phyloP scores from a whole-genome alignment of 2,888 invertebrate species.

The Lottia scabra region DNA sequence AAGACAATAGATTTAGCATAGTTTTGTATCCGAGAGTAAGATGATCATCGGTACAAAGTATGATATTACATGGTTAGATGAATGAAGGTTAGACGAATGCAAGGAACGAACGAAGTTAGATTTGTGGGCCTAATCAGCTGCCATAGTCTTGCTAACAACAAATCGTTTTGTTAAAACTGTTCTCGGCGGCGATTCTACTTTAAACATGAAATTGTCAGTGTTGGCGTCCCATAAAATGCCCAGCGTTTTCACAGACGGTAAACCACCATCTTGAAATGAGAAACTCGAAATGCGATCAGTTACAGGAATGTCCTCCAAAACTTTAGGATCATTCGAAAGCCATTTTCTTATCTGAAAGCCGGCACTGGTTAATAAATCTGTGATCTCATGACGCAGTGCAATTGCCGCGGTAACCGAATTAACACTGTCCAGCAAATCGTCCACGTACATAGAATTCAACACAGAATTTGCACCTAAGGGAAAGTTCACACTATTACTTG shows the following conservation, averaged over 20 bases:
- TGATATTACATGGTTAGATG: too few relatives aligned
- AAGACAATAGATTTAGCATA: too few relatives aligned
- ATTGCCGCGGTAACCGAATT: neutral
- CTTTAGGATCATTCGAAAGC: neutral
- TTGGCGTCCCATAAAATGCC: neutral
- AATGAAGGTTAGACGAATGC: too few relatives aligned
- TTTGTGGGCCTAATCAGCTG: too few relatives aligned
- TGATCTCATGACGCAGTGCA: neutral
- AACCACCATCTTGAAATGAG: neutral
- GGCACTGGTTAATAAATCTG: neutral
- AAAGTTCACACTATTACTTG: neutral
- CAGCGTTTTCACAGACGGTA: neutral
- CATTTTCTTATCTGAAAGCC: neutral
- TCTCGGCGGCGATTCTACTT: neutral
- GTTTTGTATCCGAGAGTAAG: too few relatives aligned
- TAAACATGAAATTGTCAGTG: neutral
- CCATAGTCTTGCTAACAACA: constrained; percentile 2
- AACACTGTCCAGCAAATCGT: neutral
- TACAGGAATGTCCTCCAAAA: neutral
- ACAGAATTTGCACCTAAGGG: neutral
- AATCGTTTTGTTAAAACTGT: neutral
- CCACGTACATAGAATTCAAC: neutral
- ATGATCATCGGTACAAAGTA: too few relatives aligned
- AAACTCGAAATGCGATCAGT: neutral
- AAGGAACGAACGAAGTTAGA: too few relatives aligned